These are phyloP conservation scores for Pterobdella sp. DNA, from an alignment of 2,888 invertebrate species.

Conservation along the genomic window DNA sequence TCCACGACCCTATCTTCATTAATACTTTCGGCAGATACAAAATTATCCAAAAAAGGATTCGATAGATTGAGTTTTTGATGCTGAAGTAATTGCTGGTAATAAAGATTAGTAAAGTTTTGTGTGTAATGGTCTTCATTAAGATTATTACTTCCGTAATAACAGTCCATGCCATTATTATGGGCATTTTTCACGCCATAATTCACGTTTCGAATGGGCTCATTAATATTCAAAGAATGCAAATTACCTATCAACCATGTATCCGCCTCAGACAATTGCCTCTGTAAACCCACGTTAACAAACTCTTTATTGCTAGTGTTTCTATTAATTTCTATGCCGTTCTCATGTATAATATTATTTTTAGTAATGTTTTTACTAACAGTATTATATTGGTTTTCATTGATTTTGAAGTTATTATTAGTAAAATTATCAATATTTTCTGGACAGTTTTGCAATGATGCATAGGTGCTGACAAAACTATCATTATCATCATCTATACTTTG, in stretches of 20 bases:
- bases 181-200: background rate
- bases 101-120: background rate
- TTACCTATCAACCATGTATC: constrained; percentile 17
- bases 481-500: background rate
- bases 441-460: background rate
- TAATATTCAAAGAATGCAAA: constrained; percentile 13
- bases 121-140: background rate
- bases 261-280: constrained; percentile 18
- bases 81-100: background rate
- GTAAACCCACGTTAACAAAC: background rate
- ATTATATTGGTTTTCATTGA: background rate
- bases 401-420: background rate
- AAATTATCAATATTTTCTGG: background rate
- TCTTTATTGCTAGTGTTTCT: too few relatives aligned
- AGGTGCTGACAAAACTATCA: background rate
- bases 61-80: background rate
- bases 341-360: too few relatives aligned
- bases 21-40: background rate
- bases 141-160: background rate
- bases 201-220: background rate
- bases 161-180: background rate
- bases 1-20: background rate
- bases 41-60: background rate
- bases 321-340: too few relatives aligned
- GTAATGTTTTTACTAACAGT: background rate